phyloP scores from a whole-genome alignment of 2,113 vertebrate species.

The Xenopus tropicalis region DNA sequence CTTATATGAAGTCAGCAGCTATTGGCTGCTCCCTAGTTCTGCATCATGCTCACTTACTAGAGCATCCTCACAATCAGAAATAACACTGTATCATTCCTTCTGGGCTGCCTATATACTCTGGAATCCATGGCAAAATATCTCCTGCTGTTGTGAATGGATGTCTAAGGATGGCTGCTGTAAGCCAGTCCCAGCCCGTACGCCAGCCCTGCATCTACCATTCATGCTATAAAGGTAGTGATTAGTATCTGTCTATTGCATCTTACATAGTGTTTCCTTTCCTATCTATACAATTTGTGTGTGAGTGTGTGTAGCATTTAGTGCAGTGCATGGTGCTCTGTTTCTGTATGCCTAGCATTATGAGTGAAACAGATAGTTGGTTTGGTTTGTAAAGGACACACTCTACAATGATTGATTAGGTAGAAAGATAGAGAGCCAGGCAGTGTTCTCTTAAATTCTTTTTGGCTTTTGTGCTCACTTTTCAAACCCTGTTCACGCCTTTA shows the following conservation, averaged over 20 bases:
- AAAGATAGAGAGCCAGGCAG: too few species aligned
- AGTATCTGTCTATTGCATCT: background rate
- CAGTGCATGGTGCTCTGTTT: background rate
- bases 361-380: too few species aligned
- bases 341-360: background rate
- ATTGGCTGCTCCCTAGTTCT: slow-evolving; percentile 20
- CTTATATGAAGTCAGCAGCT: slow-evolving; percentile 4
- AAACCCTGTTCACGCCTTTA: too few species aligned
- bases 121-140: background rate
- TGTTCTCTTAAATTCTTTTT: too few species aligned
- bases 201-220: slow-evolving; percentile 62
- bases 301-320: background rate
- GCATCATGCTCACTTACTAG: slow-evolving; percentile 13
- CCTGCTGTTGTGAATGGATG: background rate
- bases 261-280: background rate
- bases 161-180: slow-evolving; percentile 63
- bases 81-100: slow-evolving; percentile 1
- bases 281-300: background rate
- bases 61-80: background rate
- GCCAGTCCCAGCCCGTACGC: slow-evolving; percentile 63
- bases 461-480: too few species aligned
- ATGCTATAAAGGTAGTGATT: slow-evolving; percentile 63
- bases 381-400: too few species aligned
- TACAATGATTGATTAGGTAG: too few species aligned
- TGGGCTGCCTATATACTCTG: background rate